These are phyloP conservation scores for Ericerus pela DNA, from an alignment of 1,140 invertebrate genomes.

Conservation along the genomic window DNA sequence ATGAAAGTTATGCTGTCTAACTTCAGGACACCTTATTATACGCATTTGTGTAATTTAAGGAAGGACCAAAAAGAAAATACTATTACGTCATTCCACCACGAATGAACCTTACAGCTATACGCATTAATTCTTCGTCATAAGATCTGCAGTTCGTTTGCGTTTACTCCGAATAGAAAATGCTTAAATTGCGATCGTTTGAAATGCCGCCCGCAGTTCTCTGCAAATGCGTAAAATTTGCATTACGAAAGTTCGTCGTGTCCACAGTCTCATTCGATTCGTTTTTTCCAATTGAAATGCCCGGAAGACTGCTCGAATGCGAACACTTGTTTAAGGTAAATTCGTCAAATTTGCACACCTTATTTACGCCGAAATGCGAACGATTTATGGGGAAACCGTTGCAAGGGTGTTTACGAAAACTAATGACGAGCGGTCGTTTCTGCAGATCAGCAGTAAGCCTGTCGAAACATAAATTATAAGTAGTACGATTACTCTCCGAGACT, in stretches of 20 bases:
- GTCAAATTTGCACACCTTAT: not conserved
- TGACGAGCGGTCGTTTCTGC: not conserved
- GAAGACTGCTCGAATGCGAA: not conserved
- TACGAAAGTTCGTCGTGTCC: no score
- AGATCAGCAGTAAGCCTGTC: not conserved
- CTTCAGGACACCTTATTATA: no score
- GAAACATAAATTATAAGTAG: not conserved
- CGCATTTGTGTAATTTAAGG: no score
- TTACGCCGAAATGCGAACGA: not conserved
- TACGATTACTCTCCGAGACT: not conserved
- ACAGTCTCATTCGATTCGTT: not conserved
- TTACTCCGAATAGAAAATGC: not conserved
- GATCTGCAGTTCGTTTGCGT: not conserved
- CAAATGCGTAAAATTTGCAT: not conserved
- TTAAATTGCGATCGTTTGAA: not conserved
- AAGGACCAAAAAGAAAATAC: no score
- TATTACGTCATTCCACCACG: no score
- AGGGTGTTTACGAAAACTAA: conserved; percentile 2
- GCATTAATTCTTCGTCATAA: no score
- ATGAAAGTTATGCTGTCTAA: no score
- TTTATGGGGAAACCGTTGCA: not conserved
- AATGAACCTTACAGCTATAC: no score
- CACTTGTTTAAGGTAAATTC: not conserved
- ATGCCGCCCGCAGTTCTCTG: not conserved
- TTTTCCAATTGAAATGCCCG: not conserved